Percentiles rank a stretch among this genome's conserved stretches.
Conservation (phyloP, 2,888 invertebrate genomes). For the Chromoteleia sp. region DNA sequence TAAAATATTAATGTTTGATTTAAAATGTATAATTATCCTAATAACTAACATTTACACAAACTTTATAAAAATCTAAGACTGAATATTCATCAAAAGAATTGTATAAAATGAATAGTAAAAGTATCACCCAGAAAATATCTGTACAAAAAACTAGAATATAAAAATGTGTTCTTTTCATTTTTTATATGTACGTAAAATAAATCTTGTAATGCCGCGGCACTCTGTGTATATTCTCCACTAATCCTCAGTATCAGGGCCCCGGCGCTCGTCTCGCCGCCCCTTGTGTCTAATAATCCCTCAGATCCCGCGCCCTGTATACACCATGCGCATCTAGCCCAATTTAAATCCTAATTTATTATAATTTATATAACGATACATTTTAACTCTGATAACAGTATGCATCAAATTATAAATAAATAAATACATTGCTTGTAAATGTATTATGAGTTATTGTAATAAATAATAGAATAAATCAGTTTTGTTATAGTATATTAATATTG, state of each 20-base stretch:
- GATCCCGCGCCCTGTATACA: slow-evolving; percentile 31
- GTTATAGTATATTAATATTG: too few relatives aligned
- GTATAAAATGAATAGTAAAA: too few relatives aligned
- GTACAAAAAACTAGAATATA: too few relatives aligned
- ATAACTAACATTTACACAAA: too few relatives aligned
- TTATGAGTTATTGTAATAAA: too few relatives aligned
- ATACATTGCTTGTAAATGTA: neutral
- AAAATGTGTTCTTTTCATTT: too few relatives aligned
- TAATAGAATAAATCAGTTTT: too few relatives aligned
- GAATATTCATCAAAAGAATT: too few relatives aligned
- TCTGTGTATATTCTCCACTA: slow-evolving; percentile 21
- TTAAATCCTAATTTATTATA: slow-evolving; percentile 39
- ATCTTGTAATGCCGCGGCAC: slow-evolving; percentile 4
- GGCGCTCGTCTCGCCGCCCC: slow-evolving; percentile 23
- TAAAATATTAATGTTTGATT: too few relatives aligned
- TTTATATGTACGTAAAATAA: slow-evolving; percentile 13
- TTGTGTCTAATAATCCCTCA: slow-evolving; percentile 54
- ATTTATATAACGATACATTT: slow-evolving; percentile 3
- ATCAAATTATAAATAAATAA: neutral
- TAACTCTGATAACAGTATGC: neutral
- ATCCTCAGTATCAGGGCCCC: slow-evolving; percentile 44
- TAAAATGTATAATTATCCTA: too few relatives aligned
- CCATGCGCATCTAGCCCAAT: slow-evolving; percentile 21
- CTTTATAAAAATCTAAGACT: too few relatives aligned
- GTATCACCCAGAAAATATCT: too few relatives aligned